Conservation (phyloP, 1,140 invertebrate species). For the Maniola jurtina region DNA sequence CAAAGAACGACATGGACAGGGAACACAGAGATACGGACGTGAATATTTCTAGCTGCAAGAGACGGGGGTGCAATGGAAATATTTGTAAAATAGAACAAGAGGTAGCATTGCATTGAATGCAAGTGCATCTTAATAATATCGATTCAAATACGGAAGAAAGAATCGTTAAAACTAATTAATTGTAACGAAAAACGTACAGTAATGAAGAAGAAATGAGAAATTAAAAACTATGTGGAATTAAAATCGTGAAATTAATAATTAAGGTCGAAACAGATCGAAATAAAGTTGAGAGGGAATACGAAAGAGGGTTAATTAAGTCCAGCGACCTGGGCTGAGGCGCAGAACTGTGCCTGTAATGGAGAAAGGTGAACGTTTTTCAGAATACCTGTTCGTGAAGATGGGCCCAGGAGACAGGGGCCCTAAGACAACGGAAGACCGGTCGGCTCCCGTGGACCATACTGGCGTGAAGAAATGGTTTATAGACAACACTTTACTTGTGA, state of each 20-base stretch:
- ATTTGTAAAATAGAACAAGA: constrained; percentile 17
- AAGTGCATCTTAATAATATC: constrained; percentile 4
- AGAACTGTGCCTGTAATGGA: constrained; percentile 66
- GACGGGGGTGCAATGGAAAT: neutral
- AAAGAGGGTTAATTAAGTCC: constrained; percentile 33
- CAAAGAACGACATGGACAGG: constrained; percentile 11
- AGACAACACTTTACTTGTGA: constrained; percentile 87
- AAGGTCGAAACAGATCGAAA: neutral
- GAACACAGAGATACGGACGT: neutral
- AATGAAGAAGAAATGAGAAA: neutral
- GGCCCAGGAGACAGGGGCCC: constrained; percentile 70
- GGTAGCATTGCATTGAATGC: constrained; percentile 16
- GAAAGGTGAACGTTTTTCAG: constrained; percentile 83
- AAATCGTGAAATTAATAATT: neutral
- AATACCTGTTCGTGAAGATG: constrained; percentile 88
- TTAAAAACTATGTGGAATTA: neutral
- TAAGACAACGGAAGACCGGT: constrained; percentile 79
- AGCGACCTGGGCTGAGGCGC: constrained; percentile 56
- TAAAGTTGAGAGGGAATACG: neutral
- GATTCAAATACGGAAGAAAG: neutral
- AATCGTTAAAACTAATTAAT: neutral
- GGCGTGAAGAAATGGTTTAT: constrained; percentile 83
- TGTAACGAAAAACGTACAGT: neutral
- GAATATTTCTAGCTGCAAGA: neutral
- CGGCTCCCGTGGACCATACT: constrained; percentile 82